Percentiles rank a stretch among this genome's conserved stretches.
These are phyloP conservation scores for Daktulosphaira vitifoliae DNA, from an alignment of 1,140 invertebrate species.

Conservation along the genomic window DNA sequence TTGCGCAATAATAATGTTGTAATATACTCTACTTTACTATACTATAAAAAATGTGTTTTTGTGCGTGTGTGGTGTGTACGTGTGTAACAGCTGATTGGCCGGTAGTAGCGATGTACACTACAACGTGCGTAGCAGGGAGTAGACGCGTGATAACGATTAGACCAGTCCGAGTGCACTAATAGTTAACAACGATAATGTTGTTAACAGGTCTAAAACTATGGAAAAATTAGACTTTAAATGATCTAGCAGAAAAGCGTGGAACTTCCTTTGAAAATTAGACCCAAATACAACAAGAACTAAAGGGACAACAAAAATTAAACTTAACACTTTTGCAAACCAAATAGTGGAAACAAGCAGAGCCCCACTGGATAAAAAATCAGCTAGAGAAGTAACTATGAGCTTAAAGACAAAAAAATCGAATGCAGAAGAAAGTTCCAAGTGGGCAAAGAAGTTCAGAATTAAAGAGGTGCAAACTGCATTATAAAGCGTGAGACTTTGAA, in stretches of 20 bases:
- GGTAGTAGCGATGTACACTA: too few species aligned
- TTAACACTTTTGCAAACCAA: constrained; percentile 23
- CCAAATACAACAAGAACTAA: neutral
- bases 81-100: too few species aligned
- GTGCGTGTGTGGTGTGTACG: too few species aligned
- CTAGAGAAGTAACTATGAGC: neutral
- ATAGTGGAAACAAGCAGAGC: constrained; percentile 22
- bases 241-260: constrained; percentile 15
- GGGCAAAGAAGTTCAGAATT: neutral
- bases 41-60: too few species aligned
- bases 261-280: constrained; percentile 2
- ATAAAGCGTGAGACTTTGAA: constrained; percentile 26
- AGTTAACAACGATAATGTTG: too few species aligned
- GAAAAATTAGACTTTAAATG: constrained; percentile 24
- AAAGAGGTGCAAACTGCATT: constrained; percentile 27
- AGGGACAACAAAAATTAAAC: constrained; percentile 2
- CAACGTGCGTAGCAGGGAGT: too few species aligned
- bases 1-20: too few species aligned
- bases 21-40: too few species aligned
- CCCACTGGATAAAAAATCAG: constrained; percentile 12
- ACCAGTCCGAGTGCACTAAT: too few species aligned
- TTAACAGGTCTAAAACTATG: neutral
- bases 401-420: constrained; percentile 8
- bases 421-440: constrained; percentile 3
- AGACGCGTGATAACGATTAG: too few species aligned